Evolutionary conservation across 2,888 invertebrate species (phyloP), one percentile per base, ranked within the genome.

Genomic region (Lasius platythorax): DNA sequence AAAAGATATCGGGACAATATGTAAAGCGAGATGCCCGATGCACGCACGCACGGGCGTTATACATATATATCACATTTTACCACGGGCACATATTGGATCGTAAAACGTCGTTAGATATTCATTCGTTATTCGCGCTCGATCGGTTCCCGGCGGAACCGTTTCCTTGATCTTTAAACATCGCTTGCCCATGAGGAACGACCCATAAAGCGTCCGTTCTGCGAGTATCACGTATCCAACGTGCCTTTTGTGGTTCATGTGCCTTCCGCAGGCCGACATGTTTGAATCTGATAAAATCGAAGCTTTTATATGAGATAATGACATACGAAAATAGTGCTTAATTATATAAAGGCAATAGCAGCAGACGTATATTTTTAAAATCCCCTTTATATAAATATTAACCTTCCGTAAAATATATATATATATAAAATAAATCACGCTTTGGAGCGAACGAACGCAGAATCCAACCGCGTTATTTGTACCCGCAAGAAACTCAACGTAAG

Each of bases 51-150:
- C 64, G 15, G 23, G 12, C 33, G 33, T 50, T n/a, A 15, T 89
- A 91, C 90, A 90, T 86, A 23, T 23, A 23, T 23, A 88, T 85
- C 83, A 85, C 83, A 83, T 87, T 86, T 84, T 86, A 67, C n/a
- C 88, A 72, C 18, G 76, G 81, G 87, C 91, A 83, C 89, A 91
- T 91, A 92, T 92, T 90, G 91, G 92, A 86, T 91, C 92, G 92
- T 92, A 92, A 93, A 93, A 90, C 86, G 89, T 92, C 92, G 92
- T 94, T 93, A 93, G 91, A 91, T 93, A 93, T 93, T 94, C 92
- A 91, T 93, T 92, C 92, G 92, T 93, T 93, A 93, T 93, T 93
- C 91, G 89, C 90, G 91, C 88, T 91, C 92, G 91, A 94, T 68
- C 68, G 86, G 30, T 81, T 85, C 86, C 82, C 87, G 61, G 82